Conservation (phyloP, 2,888 invertebrate species). For the Ormyrus labotus region DNA sequence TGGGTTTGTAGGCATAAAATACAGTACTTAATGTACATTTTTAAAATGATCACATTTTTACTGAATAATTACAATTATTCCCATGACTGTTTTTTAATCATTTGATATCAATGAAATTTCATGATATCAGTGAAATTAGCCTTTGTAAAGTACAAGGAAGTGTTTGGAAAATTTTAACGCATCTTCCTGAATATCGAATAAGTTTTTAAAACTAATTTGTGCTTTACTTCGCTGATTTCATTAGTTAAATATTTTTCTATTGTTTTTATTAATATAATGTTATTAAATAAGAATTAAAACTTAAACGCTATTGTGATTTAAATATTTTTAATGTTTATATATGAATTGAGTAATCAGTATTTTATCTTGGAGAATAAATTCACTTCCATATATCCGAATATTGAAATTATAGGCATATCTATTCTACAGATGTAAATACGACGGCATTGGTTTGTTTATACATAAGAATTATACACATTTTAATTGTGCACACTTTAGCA, state of each 20-base stretch:
- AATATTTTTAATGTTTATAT: not conserved
- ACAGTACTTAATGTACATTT: not conserved
- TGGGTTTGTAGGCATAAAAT: not conserved
- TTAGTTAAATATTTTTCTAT: not conserved
- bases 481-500: no score
- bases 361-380: no score
- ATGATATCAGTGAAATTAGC: conserved; percentile 20
- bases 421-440: no score
- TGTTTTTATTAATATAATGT: not conserved
- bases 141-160: conserved; percentile 22
- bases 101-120: conserved; percentile 18
- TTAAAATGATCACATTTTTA: not conserved
- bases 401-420: no score
- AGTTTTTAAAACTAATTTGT: conserved; percentile 21
- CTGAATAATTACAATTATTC: not conserved
- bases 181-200: conserved; percentile 21
- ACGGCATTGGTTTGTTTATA: no score
- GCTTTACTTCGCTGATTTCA: not conserved
- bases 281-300: not conserved
- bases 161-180: conserved; percentile 1
- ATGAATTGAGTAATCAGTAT: no score
- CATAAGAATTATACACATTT: no score
- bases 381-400: no score
- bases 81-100: conserved; percentile 25
- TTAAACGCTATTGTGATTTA: not conserved